Evolutionary conservation across 2,888 invertebrate species (phyloP).

Genomic region (Lysandra bellargus): DNA sequence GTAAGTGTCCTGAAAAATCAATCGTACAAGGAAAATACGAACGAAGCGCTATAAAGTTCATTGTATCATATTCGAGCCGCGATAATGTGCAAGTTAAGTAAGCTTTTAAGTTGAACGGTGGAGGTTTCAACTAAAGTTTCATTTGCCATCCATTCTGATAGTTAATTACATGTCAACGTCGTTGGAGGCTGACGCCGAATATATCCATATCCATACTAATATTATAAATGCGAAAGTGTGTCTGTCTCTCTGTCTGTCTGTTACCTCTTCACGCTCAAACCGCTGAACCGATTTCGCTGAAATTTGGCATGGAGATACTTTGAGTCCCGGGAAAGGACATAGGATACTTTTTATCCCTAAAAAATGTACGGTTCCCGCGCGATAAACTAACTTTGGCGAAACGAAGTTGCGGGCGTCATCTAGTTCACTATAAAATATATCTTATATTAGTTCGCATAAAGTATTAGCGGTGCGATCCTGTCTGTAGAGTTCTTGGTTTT

Average conservation of each 20-base stretch:
- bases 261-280: no score
- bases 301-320: no score
- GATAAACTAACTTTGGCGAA: no score
- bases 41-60: no score
- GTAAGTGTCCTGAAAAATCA: neutral
- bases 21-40: neutral
- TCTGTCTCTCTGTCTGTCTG: no score
- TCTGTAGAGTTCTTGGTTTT: neutral
- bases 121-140: conserved; percentile 19
- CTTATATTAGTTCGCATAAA: neutral
- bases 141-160: conserved; percentile 56
- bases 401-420: no score
- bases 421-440: neutral
- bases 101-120: neutral
- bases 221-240: no score
- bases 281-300: no score
- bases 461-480: neutral
- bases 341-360: no score
- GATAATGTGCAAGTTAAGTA: neutral
- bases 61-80: neutral
- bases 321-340: no score
- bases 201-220: no score
- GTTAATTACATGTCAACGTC: conserved; percentile 70
- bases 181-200: conserved; percentile 46
- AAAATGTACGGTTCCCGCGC: no score